phyloP scores from a whole-genome alignment of 2,888 invertebrate genomes.

The Charanyca ferruginea region DNA sequence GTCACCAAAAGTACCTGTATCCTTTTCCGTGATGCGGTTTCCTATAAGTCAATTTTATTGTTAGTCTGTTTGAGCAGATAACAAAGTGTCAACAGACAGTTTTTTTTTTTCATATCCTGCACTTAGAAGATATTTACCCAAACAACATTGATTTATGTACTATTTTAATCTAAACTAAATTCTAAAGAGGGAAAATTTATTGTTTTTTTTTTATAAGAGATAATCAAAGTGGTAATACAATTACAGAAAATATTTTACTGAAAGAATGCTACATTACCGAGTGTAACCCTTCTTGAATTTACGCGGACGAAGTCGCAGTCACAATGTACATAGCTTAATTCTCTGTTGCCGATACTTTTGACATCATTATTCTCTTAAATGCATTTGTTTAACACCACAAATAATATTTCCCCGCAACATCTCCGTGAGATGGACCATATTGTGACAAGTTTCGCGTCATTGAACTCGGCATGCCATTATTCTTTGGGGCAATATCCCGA shows the following conservation, averaged over 20 bases:
- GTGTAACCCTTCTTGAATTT: too few relatives aligned
- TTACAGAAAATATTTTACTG: too few relatives aligned
- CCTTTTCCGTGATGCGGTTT: constrained; percentile 42
- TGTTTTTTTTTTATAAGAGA: too few relatives aligned
- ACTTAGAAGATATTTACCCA: neutral
- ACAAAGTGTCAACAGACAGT: neutral
- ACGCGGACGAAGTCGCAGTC: neutral
- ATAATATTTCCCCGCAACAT: neutral
- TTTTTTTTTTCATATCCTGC: neutral
- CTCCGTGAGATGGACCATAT: neutral
- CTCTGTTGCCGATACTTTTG: too few relatives aligned
- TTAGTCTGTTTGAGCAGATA: neutral
- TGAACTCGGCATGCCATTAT: constrained; percentile 10
- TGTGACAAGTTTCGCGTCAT: constrained; percentile 11
- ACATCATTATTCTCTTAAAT: neutral
- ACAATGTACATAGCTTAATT: neutral
- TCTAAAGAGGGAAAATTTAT: neutral
- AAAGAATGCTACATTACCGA: too few relatives aligned
- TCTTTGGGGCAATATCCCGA: constrained; percentile 28
- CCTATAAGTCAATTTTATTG: constrained; percentile 36
- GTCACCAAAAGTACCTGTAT: constrained; percentile 48
- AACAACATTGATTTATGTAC: neutral
- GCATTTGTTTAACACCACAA: neutral
- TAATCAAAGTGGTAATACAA: too few relatives aligned
- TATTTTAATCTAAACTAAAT: neutral